Conservation (phyloP, 2,888 invertebrate genomes). For the Tipula helvola region DNA sequence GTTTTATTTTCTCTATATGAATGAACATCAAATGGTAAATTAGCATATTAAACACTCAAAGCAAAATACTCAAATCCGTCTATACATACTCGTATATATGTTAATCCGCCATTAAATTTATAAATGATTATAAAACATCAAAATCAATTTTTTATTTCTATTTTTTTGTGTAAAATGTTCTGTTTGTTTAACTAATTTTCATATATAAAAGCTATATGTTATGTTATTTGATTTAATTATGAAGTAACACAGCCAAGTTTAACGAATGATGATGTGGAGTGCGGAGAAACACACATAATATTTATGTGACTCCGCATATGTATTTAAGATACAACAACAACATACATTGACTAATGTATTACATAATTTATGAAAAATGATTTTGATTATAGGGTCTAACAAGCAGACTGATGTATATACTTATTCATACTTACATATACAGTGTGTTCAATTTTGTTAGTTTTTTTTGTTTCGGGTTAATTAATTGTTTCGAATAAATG, state of each 20-base stretch:
- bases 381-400: conserved; percentile 4
- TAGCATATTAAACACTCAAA: background rate
- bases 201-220: background rate
- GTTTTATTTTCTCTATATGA: background rate
- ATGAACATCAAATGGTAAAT: background rate
- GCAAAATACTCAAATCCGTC: background rate
- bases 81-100: background rate
- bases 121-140: background rate
- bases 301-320: background rate
- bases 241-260: background rate
- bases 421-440: background rate
- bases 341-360: background rate
- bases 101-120: background rate
- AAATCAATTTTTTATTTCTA: background rate
- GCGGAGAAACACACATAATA: background rate
- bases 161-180: background rate
- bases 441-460: background rate
- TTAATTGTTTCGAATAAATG: background rate
- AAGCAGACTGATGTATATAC: background rate
- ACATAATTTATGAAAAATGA: background rate
- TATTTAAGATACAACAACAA: background rate
- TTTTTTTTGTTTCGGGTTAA: background rate
- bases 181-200: background rate
- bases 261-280: background rate
- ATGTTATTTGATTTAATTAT: background rate